Evolutionary conservation across 2,797 vertebrate species (phyloP), one percentile per base, ranked within the genome.

Genomic region (Antennarius maculatus): DNA sequence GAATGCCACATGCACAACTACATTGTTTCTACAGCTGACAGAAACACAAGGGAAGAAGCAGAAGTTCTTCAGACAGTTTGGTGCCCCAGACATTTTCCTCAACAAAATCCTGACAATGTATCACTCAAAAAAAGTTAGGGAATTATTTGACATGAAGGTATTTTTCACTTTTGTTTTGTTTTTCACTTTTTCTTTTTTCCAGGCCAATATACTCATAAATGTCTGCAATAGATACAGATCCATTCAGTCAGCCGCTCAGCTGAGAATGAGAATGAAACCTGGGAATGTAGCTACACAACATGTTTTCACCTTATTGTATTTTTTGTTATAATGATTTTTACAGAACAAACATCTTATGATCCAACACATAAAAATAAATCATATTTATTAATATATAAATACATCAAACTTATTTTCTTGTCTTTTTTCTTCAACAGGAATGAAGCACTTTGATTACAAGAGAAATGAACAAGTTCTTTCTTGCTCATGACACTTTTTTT

Each of bases 1-100:
- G 39, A 60, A 31, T 45, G 7, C 41, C 27, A 52, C 42, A 37
- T 5, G 7, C 5, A 1, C 14, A 45, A 45, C 14, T 5, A 6
- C 50, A 39, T 12, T 34, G 49, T 69, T 65, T 61, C 23, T 41
- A 41, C 16, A 56, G 12, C 8, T 56, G 10, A 45, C 13, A 18
- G 10, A 15, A 15, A 54, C 18, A 57, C 8, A 27, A 7, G 49
- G 13, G 13, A 12, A 34, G 43, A 39, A 43, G 16, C 7, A 39
- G 37, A 39, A 37, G 1, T 14, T 27, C 6, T 42, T 55, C 18
- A 23, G 14, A 5, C 31, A 1, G 31, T 34, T 23, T 8, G 18
- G 7, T 12, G 23, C 16, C 46, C 17, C n/a, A 51, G 15, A 27
- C 8, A 11, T 17, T 34, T 34, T 50, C 18, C 12, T 13, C 1